Evolutionary conservation across 2,113 vertebrate genomes (phyloP).

Genomic region (Cynopterus brachyotis): DNA sequence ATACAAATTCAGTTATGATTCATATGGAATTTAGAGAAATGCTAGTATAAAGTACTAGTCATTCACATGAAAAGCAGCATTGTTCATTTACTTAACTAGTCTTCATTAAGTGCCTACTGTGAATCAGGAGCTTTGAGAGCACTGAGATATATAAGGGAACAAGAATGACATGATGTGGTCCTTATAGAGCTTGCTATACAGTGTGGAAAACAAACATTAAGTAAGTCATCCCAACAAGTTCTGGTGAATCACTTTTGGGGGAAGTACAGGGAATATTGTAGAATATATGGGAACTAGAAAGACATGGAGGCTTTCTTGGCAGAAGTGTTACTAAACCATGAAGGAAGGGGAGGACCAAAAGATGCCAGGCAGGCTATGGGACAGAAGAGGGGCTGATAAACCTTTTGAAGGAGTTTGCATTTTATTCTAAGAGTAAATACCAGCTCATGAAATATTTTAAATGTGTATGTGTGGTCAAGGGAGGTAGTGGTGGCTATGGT

Average conservation of each 20-base stretch:
- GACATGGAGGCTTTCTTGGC: not conserved
- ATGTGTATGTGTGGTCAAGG: not conserved
- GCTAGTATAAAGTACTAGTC: not conserved
- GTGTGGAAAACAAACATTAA: not conserved
- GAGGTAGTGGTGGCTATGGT: not conserved
- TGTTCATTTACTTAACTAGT: not conserved
- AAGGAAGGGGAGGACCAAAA: not conserved
- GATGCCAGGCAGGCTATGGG: accelerated
- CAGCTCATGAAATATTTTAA: not conserved
- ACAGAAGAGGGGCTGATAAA: not conserved
- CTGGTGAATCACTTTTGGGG: not conserved
- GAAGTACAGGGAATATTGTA: not conserved
- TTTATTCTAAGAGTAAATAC: not conserved
- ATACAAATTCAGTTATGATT: not conserved
- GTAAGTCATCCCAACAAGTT: not conserved
- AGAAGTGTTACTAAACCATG: not conserved
- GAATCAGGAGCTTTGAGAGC: not conserved
- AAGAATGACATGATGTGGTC: not conserved
- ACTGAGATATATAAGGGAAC: accelerated
- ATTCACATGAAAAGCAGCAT: not conserved
- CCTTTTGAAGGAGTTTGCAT: not conserved
- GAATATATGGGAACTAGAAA: not conserved
- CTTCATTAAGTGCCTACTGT: not conserved
- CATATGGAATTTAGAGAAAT: not conserved
- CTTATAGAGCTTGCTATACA: not conserved